phyloP scores from a whole-genome alignment of 2,797 vertebrate species.

The Falco peregrinus region DNA sequence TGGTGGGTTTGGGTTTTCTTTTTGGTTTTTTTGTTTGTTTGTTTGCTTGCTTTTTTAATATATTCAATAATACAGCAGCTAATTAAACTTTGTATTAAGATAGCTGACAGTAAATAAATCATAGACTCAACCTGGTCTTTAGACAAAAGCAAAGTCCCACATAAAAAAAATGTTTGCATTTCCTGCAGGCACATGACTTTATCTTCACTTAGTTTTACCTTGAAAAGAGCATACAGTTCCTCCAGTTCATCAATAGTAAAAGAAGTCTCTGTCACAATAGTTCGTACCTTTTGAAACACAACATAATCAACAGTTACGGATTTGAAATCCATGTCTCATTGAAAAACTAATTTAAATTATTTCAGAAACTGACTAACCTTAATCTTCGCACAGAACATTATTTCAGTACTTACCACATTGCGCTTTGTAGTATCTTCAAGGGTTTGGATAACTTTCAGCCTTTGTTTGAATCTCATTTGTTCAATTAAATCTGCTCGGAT shows the following conservation, averaged over 20 bases:
- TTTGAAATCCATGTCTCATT: background rate
- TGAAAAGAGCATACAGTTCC: constrained; percentile 94
- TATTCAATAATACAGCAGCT: background rate
- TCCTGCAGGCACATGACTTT: background rate
- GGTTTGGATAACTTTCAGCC: constrained; percentile 95
- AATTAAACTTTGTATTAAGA: background rate
- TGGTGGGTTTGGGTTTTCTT: background rate
- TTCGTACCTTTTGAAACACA: constrained; percentile 85
- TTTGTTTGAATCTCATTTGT: constrained; percentile 98
- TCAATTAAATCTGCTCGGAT: constrained; percentile 96
- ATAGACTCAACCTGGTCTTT: background rate
- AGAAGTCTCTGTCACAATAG: constrained; percentile 93
- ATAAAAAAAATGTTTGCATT: background rate
- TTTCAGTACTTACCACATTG: constrained; percentile 86
- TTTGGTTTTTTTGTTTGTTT: too few species aligned
- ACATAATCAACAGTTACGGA: background rate
- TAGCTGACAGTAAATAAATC: background rate
- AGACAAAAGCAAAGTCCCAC: background rate
- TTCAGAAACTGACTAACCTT: background rate
- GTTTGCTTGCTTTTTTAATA: accelerated
- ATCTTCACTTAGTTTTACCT: constrained; percentile 80
- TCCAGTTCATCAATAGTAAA: constrained; percentile 94
- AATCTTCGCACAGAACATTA: background rate
- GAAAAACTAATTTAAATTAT: background rate
- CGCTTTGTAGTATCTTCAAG: constrained; percentile 97